These are phyloP conservation scores for Diorhabda elongata DNA, from an alignment of 1,140 invertebrate genomes.

Conservation along the genomic window DNA sequence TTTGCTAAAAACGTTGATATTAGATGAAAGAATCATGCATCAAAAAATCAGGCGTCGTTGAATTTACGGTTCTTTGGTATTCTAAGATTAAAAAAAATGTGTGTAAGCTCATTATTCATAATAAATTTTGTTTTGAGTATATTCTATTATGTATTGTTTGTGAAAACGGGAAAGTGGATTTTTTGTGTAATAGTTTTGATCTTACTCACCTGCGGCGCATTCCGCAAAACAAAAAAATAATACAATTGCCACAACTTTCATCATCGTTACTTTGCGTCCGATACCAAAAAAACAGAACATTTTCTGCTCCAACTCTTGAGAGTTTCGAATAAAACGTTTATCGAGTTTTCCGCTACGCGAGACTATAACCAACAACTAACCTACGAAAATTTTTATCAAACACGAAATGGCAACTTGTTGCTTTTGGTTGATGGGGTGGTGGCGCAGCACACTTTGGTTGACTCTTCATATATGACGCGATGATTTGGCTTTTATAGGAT, in stretches of 20 bases:
- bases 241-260: slow-evolving; percentile 21
- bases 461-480: slow-evolving; percentile 16
- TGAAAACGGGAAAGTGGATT: no score
- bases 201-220: slow-evolving; percentile 42
- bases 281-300: slow-evolving; percentile 24
- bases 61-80: no score
- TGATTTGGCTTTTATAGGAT: slow-evolving; percentile 28
- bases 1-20: no score
- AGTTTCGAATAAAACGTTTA: no score
- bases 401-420: slow-evolving; percentile 22
- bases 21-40: no score
- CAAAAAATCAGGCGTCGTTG: no score
- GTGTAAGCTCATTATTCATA: no score
- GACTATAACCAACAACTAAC: background rate
- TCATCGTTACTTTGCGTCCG: slow-evolving; percentile 8
- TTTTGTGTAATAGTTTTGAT: no score
- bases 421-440: slow-evolving; percentile 1
- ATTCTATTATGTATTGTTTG: no score
- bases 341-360: slow-evolving; percentile 15
- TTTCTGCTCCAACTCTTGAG: background rate
- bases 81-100: no score
- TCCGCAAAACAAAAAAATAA: slow-evolving; percentile 39
- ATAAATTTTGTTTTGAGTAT: no score
- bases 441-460: slow-evolving; percentile 16
- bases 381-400: slow-evolving; percentile 16